phyloP scores from a whole-genome alignment of 2,888 invertebrate species.

The Pinctada fucata region DNA sequence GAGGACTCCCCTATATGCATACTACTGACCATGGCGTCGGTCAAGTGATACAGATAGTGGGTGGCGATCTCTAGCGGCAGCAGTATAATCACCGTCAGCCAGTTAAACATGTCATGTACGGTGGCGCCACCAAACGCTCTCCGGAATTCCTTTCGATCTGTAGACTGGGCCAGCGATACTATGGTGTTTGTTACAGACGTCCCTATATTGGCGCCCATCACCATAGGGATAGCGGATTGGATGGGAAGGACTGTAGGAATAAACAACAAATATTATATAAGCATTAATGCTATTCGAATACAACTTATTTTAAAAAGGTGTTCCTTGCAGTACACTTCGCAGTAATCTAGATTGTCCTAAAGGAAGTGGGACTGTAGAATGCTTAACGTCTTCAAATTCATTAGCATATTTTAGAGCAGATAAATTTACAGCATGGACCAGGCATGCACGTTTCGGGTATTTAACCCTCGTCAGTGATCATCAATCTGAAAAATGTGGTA shows the following conservation, averaged over 20 bases:
- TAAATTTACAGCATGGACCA: too few species aligned
- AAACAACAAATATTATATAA: conserved; percentile 5
- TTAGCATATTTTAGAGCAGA: too few species aligned
- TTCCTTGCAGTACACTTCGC: too few species aligned
- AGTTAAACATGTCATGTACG: conserved; percentile 71
- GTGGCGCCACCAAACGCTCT: conserved; percentile 80
- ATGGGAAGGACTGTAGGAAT: conserved; percentile 72
- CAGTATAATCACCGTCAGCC: conserved; percentile 78
- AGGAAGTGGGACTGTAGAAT: too few species aligned
- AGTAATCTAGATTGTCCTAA: too few species aligned
- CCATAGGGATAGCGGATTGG: conserved; percentile 78
- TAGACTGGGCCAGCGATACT: conserved; percentile 76
- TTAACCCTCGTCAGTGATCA: too few species aligned
- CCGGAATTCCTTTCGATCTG: conserved; percentile 75
- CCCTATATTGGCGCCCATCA: conserved; percentile 80
- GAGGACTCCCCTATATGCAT: conserved; percentile 44
- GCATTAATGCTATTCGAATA: too few species aligned
- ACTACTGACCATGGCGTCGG: conserved; percentile 44
- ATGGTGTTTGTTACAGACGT: conserved; percentile 80
- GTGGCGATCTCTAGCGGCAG: conserved; percentile 78
- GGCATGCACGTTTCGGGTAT: too few species aligned
- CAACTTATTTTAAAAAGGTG: too few species aligned
- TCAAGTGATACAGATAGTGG: conserved; percentile 52
- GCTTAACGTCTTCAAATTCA: too few species aligned
- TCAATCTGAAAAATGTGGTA: too few species aligned